Percentiles rank a stretch among this genome's conserved stretches.
Conservation (phyloP, 2,888 invertebrate species). For the Psylliodes chrysocephalus region DNA sequence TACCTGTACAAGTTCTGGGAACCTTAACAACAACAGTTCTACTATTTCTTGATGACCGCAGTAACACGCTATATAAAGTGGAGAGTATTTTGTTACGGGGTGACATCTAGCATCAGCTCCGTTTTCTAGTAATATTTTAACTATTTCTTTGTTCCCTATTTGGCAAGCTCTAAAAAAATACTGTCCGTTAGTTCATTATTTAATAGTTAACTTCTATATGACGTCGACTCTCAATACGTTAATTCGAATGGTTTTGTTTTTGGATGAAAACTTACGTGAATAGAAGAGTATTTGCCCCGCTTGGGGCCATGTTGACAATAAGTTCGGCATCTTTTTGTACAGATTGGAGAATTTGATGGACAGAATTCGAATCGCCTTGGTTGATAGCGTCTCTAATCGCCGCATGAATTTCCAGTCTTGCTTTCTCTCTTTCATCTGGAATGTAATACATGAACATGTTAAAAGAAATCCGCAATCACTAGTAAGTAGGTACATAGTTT, state of each 20-base stretch:
- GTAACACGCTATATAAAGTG: conserved; percentile 90
- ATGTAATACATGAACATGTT: too few relatives aligned
- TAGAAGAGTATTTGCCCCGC: conserved; percentile 87
- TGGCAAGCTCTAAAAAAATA: conserved; percentile 81
- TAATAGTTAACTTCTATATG: too few relatives aligned
- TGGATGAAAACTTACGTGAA: conserved; percentile 74
- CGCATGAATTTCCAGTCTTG: conserved; percentile 78
- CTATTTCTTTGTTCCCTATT: conserved; percentile 82
- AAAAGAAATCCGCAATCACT: too few relatives aligned
- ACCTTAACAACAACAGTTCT: conserved; percentile 78
- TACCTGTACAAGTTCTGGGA: conserved; percentile 85
- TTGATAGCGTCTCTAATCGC: conserved; percentile 81
- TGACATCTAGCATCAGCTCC: conserved; percentile 91
- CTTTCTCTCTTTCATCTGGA: conserved; percentile 78
- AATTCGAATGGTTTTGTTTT: not conserved
- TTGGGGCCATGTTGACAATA: conserved; percentile 87
- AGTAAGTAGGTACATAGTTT: too few relatives aligned
- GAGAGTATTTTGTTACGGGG: conserved; percentile 91
- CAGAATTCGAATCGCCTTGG: conserved; percentile 76
- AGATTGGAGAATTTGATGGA: conserved; percentile 74
- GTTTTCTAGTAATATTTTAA: conserved; percentile 78
- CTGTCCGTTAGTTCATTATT: too few relatives aligned
- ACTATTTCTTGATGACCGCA: conserved; percentile 85
- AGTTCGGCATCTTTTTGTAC: conserved; percentile 73
- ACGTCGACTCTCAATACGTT: too few relatives aligned